Evolutionary conservation across 2,888 invertebrate species (phyloP).

Genomic region (Baronia brevicornis): DNA sequence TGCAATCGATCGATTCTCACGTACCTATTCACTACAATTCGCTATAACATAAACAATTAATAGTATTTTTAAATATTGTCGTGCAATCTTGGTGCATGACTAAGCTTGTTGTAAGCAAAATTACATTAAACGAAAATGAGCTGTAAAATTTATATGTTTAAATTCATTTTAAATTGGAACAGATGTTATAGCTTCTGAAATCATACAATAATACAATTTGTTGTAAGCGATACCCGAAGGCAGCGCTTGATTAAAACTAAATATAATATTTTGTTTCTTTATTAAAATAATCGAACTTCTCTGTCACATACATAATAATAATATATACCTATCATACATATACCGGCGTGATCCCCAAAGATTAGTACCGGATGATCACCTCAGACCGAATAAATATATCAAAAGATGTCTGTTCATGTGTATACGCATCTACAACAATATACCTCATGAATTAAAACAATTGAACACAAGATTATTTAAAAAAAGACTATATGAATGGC

Average conservation of each 20-base stretch:
- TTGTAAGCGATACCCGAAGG: conserved; percentile 11
- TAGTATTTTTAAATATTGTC: conserved; percentile 16
- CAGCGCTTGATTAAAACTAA: conserved; percentile 13
- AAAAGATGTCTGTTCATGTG: too few species aligned
- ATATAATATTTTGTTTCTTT: conserved; percentile 16
- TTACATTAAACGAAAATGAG: conserved; percentile 5
- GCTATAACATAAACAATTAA: conserved; percentile 16
- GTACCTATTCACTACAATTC: conserved; percentile 9
- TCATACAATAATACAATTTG: conserved; percentile 8
- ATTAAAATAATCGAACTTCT: too few species aligned
- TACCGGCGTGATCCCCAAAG: too few species aligned
- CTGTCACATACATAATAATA: too few species aligned
- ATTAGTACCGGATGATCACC: too few species aligned
- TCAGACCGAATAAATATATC: too few species aligned
- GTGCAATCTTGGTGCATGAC: conserved; percentile 16
- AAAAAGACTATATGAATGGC: too few species aligned
- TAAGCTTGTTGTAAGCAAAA: conserved; percentile 2
- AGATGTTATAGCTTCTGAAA: conserved; percentile 4
- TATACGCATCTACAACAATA: too few species aligned
- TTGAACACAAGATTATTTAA: too few species aligned
- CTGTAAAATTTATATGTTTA: conserved; percentile 5
- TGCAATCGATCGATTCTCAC: conserved; percentile 8
- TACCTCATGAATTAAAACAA: too few species aligned
- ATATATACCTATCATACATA: too few species aligned
- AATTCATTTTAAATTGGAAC: neutral